Evolutionary conservation across 2,113 vertebrate genomes (phyloP), one percentile per base, ranked within the genome.

Genomic region (Lathamus discolor): DNA sequence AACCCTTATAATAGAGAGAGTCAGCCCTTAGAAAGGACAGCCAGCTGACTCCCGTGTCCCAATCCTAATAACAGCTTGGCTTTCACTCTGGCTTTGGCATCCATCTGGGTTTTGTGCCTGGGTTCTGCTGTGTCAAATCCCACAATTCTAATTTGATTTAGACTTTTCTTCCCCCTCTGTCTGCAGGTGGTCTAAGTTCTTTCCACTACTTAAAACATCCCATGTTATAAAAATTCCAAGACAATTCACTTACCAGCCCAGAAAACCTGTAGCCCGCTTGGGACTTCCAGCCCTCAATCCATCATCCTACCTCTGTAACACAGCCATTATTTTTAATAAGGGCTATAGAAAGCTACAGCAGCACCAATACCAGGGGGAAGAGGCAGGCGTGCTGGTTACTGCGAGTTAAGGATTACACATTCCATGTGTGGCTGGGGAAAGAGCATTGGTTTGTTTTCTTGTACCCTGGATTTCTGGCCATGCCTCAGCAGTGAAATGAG

Each of bases 271-370:
- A 49, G 43, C 31, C 33, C 88, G 39, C 76, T 7, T 39, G 85
- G 87, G 87, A 55, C n/a, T 43, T 28, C n/a, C 63, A 82, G 87
- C 74, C 57, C 87, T 95, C 83, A 27, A 95, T 95, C 91, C 93
- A 95, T 97, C 96, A 95, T 90, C 64, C 84, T 82, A 23, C 39
- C 74, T 91, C 57, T 59, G 73, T 93, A 64, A 55, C 91, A 83
- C 74, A 85, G 93, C 95, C 92, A 69, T 96, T 96, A 95, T 94
- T 97, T 97, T 97, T 96, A 97, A 97, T 94, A 94, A 96, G 93
- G 90, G 43, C 91, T 91, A 85, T 68, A 95, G 88, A 95, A 97
- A 87, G 83, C 83, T 77, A 92, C 73, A 84, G 92, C 81, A 64
- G 74, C 85, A 39, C 80, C 43, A 84, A 23, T 88, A 86, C 66